phyloP scores from a whole-genome alignment of 2,797 vertebrate genomes.

The Vireo griseus region DNA sequence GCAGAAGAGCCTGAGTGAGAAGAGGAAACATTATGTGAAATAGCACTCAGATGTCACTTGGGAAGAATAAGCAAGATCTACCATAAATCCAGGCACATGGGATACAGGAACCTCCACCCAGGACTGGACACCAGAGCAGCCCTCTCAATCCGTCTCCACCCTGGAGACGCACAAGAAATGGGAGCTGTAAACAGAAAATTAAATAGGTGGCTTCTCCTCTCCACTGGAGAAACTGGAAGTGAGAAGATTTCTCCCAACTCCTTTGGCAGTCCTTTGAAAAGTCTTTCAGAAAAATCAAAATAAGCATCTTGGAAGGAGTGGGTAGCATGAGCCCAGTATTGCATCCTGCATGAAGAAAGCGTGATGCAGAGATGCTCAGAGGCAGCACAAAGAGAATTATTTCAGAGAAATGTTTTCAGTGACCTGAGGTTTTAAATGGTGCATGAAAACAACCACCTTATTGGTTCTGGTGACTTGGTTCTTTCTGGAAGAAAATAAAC shows the following conservation, averaged over 20 bases:
- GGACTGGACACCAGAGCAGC: not conserved
- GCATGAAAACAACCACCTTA: not conserved
- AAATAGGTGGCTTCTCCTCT: not conserved
- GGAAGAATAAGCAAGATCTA: not conserved
- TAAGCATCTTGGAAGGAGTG: not conserved
- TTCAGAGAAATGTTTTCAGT: not conserved
- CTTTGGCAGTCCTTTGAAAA: not conserved
- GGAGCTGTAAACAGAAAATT: not conserved
- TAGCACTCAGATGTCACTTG: not conserved
- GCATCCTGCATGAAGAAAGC: not conserved
- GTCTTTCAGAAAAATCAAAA: not conserved
- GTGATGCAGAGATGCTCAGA: not conserved
- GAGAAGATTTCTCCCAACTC: not conserved
- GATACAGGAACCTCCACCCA: not conserved
- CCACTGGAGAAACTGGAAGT: not conserved
- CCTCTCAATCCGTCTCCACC: not conserved
- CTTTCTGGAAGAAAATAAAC: not conserved
- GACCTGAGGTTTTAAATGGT: not conserved
- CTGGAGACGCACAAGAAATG: not conserved
- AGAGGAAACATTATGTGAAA: not conserved
- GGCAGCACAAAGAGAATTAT: not conserved
- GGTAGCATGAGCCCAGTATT: not conserved
- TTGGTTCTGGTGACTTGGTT: not conserved
- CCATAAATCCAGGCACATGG: not conserved
- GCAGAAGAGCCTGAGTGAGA: not conserved